A percentile compares a stretch with the other conserved stretches of the same genome.
These are phyloP conservation scores for Epizoanthus scotinus DNA, from an alignment of 92 coral and sea anemone genomes.

Conservation along the genomic window DNA sequence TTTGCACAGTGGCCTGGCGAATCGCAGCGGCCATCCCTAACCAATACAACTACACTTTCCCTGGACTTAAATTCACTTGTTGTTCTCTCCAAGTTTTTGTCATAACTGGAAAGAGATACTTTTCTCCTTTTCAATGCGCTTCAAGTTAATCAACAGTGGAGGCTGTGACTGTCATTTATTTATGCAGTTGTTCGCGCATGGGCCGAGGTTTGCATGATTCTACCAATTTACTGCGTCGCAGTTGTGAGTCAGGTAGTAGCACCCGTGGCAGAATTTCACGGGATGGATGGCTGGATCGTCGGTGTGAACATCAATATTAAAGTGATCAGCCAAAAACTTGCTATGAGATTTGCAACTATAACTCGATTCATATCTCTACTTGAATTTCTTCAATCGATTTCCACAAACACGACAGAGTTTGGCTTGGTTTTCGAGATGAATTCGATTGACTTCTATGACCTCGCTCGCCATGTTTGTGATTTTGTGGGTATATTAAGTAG, in stretches of 20 bases:
- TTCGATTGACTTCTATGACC: background rate
- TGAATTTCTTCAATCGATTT: slow-evolving; percentile 2
- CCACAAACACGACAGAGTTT: slow-evolving; percentile 16
- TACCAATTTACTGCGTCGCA: background rate
- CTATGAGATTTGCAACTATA: background rate
- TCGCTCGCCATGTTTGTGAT: background rate
- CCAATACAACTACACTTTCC: too few species aligned
- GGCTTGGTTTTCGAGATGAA: background rate
- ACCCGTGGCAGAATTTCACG: too few species aligned
- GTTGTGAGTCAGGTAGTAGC: background rate
- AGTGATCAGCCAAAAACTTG: background rate
- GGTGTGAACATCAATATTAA: background rate
- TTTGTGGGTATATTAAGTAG: background rate
- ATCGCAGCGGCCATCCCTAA: too few species aligned
- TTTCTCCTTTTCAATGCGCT: too few species aligned
- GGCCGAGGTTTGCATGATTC: too few species aligned
- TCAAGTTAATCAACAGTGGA: too few species aligned
- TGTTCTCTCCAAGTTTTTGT: too few species aligned
- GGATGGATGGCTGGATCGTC: background rate
- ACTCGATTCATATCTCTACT: slow-evolving; percentile 9
- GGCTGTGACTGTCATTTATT: too few species aligned
- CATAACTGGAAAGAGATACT: too few species aligned
- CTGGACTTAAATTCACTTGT: too few species aligned
- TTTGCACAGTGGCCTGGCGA: too few species aligned
- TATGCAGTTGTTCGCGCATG: too few species aligned